Conservation (phyloP, 1,140 invertebrate species). For the Onthophagus taurus region DNA sequence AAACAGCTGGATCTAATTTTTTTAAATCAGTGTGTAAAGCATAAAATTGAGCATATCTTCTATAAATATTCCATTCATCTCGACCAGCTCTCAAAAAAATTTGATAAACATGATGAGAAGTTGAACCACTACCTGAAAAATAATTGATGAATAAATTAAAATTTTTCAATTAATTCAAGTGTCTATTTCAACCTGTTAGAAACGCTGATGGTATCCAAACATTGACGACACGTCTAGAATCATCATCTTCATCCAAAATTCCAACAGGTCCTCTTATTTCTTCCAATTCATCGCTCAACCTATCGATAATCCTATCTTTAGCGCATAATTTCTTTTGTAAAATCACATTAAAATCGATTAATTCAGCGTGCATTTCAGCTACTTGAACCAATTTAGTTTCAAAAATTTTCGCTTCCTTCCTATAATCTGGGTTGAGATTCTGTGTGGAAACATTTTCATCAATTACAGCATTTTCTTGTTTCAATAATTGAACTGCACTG, state of each 20-base stretch:
- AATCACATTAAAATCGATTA: constrained; percentile 85
- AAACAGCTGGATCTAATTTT: constrained; percentile 68
- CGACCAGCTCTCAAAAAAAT: constrained; percentile 77
- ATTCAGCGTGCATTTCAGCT: constrained; percentile 91
- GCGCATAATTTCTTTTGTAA: constrained; percentile 42
- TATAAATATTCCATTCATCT: constrained; percentile 90
- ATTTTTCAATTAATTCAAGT: background rate
- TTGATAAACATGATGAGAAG: constrained; percentile 79
- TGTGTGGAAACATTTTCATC: constrained; percentile 35
- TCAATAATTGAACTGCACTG: constrained; percentile 77
- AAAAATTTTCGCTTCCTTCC: constrained; percentile 71
- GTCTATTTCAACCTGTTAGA: constrained; percentile 67
- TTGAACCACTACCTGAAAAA: constrained; percentile 38
- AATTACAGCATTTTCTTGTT: constrained; percentile 44
- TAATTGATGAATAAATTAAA: background rate
- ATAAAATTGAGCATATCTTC: constrained; percentile 84
- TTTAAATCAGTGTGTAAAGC: constrained; percentile 70
- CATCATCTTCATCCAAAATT: constrained; percentile 38
- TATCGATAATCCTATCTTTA: constrained; percentile 55
- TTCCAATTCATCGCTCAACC: constrained; percentile 57
- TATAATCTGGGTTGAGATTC: constrained; percentile 40
- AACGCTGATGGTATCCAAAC: constrained; percentile 88
- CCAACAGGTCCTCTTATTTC: constrained; percentile 58
- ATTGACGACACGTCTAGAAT: constrained; percentile 48
- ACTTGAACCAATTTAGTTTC: constrained; percentile 86